Conservation (phyloP, 2,888 invertebrate species). For the Argyra leucocephala region DNA sequence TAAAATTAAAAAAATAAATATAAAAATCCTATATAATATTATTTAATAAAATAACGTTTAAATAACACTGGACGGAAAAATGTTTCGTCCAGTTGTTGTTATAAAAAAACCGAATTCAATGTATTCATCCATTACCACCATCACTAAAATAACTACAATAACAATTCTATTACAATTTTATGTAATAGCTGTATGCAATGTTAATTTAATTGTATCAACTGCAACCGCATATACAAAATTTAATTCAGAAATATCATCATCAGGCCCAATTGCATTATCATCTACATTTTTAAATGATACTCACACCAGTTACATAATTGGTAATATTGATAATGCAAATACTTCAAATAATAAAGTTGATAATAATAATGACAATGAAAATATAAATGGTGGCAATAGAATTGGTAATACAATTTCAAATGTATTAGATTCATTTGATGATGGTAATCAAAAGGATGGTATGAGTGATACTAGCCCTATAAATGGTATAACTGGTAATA, state of each 20-base stretch:
- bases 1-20: not conserved
- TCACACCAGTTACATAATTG: not conserved
- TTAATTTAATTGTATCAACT: conserved; percentile 20
- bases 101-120: not conserved
- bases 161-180: not conserved
- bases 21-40: not conserved
- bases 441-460: no score
- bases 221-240: conserved; percentile 8
- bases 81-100: conserved; percentile 1
- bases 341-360: not conserved
- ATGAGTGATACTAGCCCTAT: no score
- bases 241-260: not conserved
- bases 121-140: not conserved
- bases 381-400: not conserved
- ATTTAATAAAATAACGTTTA: no score
- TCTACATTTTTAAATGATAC: no score
- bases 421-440: not conserved
- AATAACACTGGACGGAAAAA: conserved; percentile 6
- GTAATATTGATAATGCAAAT: not conserved
- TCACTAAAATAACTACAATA: not conserved
- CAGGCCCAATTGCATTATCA: not conserved
- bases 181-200: conserved; percentile 17
- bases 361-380: not conserved
- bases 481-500: not conserved
- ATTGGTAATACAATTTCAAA: not conserved